phyloP scores from a whole-genome alignment of 2,888 invertebrate species.

The Diplolepis rosae region DNA sequence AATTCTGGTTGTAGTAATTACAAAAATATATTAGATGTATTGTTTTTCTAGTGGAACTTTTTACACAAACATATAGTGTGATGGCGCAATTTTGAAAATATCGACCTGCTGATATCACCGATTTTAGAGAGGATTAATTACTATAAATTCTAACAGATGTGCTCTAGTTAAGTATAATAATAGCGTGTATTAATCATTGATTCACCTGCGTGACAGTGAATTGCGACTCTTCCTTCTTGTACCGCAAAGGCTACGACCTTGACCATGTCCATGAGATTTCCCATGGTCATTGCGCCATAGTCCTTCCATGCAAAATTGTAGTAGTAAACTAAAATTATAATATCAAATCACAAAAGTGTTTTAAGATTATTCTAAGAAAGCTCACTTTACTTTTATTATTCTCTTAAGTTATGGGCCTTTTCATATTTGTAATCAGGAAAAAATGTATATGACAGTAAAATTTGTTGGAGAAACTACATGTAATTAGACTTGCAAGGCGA shows the following conservation, averaged over 20 bases:
- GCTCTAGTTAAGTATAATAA: too few relatives aligned
- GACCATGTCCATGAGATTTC: constrained; percentile 90
- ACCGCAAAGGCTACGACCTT: constrained; percentile 91
- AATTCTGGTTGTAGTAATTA: too few relatives aligned
- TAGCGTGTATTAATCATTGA: constrained; percentile 41
- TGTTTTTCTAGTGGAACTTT: too few relatives aligned
- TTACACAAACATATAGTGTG: too few relatives aligned
- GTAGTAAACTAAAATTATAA: constrained; percentile 85
- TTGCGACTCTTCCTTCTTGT: constrained; percentile 86
- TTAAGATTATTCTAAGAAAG: too few relatives aligned
- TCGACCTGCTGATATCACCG: too few relatives aligned
- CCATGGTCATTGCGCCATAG: constrained; percentile 86
- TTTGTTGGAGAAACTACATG: neutral
- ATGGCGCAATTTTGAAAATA: too few relatives aligned
- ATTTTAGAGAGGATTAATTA: neutral
- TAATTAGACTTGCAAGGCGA: neutral
- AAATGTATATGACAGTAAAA: neutral
- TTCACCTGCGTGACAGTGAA: constrained; percentile 92
- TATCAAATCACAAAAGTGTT: too few relatives aligned
- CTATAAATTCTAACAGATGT: too few relatives aligned
- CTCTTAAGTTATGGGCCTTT: too few relatives aligned
- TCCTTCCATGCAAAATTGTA: constrained; percentile 94
- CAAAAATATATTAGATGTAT: too few relatives aligned
- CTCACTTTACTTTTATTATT: too few relatives aligned
- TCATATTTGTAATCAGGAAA: neutral